phyloP scores from a whole-genome alignment of 2,113 vertebrate species.

The Orientallactaga bullata region DNA sequence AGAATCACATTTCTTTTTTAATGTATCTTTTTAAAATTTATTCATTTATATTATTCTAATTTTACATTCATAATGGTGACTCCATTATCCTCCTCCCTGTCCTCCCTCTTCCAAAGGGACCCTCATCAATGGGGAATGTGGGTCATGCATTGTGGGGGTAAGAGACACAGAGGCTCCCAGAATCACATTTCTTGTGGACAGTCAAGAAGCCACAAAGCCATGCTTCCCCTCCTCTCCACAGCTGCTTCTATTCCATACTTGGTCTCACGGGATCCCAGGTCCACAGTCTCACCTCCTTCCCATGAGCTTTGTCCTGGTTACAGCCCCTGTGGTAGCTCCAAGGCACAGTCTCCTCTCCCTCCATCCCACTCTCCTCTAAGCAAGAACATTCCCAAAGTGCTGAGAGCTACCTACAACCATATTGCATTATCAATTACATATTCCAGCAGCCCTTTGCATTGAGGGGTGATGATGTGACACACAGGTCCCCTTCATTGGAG shows the following conservation, averaged over 20 bases:
- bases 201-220: too few relatives aligned
- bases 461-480: accelerated
- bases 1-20: accelerated
- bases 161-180: too few relatives aligned
- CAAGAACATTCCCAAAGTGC: not conserved
- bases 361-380: not conserved
- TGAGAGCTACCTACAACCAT: not conserved
- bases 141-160: too few relatives aligned
- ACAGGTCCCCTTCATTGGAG: accelerated
- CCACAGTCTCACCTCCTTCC: not conserved
- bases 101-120: too few relatives aligned
- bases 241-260: accelerated
- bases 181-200: accelerated
- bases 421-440: not conserved
- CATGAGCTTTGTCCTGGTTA: accelerated
- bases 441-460: not conserved
- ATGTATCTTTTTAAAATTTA: too few relatives aligned
- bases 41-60: too few relatives aligned
- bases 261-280: not conserved
- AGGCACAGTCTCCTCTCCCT: not conserved
- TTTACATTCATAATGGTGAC: too few relatives aligned
- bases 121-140: too few relatives aligned
- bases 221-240: not conserved
- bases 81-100: too few relatives aligned
- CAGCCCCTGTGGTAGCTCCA: too few relatives aligned